Conservation (phyloP, 1,140 invertebrate genomes). For the Amyelois transitella region DNA sequence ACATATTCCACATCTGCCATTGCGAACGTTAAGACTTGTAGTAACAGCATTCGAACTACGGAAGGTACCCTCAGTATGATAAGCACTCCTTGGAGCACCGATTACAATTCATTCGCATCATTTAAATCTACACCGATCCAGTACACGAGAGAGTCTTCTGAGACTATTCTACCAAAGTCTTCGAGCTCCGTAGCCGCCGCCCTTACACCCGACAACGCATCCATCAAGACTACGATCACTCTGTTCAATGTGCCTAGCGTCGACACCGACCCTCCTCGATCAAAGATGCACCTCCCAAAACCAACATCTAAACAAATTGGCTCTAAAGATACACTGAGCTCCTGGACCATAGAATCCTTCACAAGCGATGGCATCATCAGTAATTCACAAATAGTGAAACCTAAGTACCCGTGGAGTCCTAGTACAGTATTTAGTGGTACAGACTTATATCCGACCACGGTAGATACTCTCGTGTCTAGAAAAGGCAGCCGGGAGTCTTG, state of each 20-base stretch:
- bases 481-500: slow-evolving; percentile 7
- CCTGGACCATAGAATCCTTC: slow-evolving; percentile 39
- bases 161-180: not conserved
- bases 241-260: not conserved
- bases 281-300: not conserved
- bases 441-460: slow-evolving; percentile 37
- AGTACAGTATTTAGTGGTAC: slow-evolving; percentile 23
- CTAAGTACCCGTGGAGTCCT: slow-evolving; percentile 33
- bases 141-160: not conserved
- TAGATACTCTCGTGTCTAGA: slow-evolving; percentile 5
- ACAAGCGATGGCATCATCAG: slow-evolving; percentile 19
- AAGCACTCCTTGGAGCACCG: slow-evolving; percentile 39
- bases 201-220: not conserved
- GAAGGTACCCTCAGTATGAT: slow-evolving; percentile 45
- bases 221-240: not conserved
- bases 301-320: not conserved
- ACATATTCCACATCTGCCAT: slow-evolving; percentile 8
- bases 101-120: slow-evolving; percentile 15
- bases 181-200: not conserved
- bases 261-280: not conserved
- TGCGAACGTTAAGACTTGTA: not conserved
- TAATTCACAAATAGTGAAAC: slow-evolving; percentile 11
- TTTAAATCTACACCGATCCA: not conserved
- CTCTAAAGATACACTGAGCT: slow-evolving; percentile 19
- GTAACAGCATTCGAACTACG: slow-evolving; percentile 1